Evolutionary conservation across 1,140 invertebrate species (phyloP), one percentile per base, ranked within the genome.

Genomic region (Ladona fulva): DNA sequence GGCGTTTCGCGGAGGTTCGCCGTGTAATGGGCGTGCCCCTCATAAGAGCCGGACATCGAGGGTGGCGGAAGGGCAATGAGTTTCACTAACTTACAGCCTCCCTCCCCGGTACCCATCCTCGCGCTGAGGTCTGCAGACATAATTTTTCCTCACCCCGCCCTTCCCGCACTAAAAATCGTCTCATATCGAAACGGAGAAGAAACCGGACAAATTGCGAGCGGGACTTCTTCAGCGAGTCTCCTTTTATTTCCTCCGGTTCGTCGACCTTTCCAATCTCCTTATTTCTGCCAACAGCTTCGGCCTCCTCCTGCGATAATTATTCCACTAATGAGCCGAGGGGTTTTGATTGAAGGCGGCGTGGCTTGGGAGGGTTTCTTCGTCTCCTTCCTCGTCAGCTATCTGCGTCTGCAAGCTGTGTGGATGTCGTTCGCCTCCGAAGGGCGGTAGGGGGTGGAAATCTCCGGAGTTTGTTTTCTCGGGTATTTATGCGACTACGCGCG

Each of bases 201-300:
- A 66, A 66, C 52, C n/a, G 12, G 52, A 66, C 52, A 66, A 66
- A 66, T 66, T 66, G n/a, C 52, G 52, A n/a, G n/a, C n/a, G n/a
- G n/a, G n/a, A 66, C 52, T 66, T 66, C 52, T 66, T 66, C 52
- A 12, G 44, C 19, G 3, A 19, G 52, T 66, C 52, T 52, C 44
- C 44, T 22, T 16, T 66, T 66, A 3, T 66, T 66, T 66, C 52
- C 14, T 12, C 12, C 12, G 29, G 29, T 22, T 66, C 52, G 16
- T 6, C 52, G n/a, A 16, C n/a, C 52, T 22, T 12, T 6, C 52
- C 44, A 52, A 5, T 66, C 52, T 22, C 52, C 52, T 6, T 52
- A 19, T 52, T 52, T 52, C 44, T n/a, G n/a, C n/a, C n/a, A n/a
- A n/a, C n/a, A n/a, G n/a, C n/a, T n/a, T n/a, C n/a, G 29, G 8